Percentiles rank a stretch among this genome's conserved stretches.
These are phyloP conservation scores for Oreotrochilus melanogaster DNA, from an alignment of 2,113 vertebrate genomes.

Conservation along the genomic window DNA sequence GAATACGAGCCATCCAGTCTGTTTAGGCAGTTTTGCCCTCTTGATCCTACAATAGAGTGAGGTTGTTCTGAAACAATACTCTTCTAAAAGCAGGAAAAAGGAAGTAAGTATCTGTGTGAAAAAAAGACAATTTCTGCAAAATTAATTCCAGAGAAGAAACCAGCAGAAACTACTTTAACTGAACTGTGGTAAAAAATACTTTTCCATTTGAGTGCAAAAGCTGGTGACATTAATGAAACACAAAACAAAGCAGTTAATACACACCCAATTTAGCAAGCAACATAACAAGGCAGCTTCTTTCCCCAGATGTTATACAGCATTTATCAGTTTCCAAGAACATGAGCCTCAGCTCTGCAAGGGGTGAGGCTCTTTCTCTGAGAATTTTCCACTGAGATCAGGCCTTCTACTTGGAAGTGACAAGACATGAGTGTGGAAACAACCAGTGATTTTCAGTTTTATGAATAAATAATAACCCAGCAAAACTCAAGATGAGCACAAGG, in stretches of 20 bases:
- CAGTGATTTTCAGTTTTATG: not conserved
- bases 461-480: not conserved
- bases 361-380: not conserved
- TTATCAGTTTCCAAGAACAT: not conserved
- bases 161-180: not conserved
- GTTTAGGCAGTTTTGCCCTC: not conserved
- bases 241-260: not conserved
- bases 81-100: not conserved
- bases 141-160: not conserved
- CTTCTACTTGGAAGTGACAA: not conserved
- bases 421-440: not conserved
- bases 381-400: not conserved
- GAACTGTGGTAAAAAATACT: not conserved
- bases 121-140: not conserved
- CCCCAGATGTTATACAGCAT: not conserved
- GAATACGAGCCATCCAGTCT: not conserved
- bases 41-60: not conserved
- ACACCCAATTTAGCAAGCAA: not conserved
- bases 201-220: not conserved
- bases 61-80: not conserved
- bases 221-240: not conserved
- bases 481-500: not conserved
- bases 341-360: not conserved
- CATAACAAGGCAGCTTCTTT: not conserved
- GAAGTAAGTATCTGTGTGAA: not conserved